Base-by-base conservation (phyloP, 92 coral and sea anemone genomes). In the Metridium senile region DNA sequence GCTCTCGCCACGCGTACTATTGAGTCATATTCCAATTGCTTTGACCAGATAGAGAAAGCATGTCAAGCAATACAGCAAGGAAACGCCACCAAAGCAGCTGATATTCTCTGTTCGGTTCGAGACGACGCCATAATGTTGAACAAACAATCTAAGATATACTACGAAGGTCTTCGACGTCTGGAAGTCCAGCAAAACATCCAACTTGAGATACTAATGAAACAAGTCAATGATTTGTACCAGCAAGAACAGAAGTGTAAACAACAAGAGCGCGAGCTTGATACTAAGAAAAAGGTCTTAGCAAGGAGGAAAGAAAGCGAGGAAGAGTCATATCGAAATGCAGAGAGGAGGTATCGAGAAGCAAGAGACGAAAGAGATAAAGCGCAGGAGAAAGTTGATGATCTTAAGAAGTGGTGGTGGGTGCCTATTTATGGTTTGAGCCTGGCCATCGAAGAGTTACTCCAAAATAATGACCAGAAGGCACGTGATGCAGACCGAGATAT, bases 401-500 rank as follows among this genome's bases (percentile, higher is more conserved):
- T 68, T 21, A 26, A 69, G 53, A 49, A 28, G 18, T 77, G 17
- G 23, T 83, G 76, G 33, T 83, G 85, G 85, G 71, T 83, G 25
- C 87, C 85, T 18, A 1, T 54, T 58, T 70, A 68, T 68, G 84
- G 84, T 11, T 7, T 1, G 63, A 8, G 20, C 22, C 72, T 83
- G 59, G 30, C 13, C 17, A 13, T 81, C 25, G 64, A 77, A 34
- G 76, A 66, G 33, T 1, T 75, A 0, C 0, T 77, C 54, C 74
- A 77, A 23, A 26, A 69, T 11, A 83, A 59, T 28, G 0, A 1
- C 20, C 23, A 39, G 22, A 70, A 22, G 58, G 87, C 72, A 1
- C 17, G 22, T 23, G 77, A 58, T 16, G 87, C 87, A 3, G 71
- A 45, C 26, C 62, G 78, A 67, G 85, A 83, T 20, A 83, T 75